Evolutionary conservation across 2,888 invertebrate genomes (phyloP).

Genomic region (Lasioglossum pauxillum): DNA sequence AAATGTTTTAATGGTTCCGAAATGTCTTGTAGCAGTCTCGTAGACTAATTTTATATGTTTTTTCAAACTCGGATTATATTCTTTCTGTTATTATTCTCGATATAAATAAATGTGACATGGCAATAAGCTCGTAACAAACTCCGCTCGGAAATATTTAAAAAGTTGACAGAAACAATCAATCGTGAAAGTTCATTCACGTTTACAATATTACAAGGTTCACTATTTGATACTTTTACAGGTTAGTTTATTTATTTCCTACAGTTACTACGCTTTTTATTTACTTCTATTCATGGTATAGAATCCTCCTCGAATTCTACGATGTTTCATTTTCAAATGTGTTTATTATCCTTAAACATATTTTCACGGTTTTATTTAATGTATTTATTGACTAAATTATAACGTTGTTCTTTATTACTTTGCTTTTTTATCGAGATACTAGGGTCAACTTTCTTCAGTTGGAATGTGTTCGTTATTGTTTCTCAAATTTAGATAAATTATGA

Average conservation of each 20-base stretch:
- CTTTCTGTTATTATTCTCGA: neutral
- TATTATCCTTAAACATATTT: neutral
- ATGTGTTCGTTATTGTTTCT: too few species aligned
- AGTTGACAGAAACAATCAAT: neutral
- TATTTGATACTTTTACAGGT: constrained; percentile 5
- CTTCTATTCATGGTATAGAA: neutral
- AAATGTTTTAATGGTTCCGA: neutral
- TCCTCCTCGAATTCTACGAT: neutral
- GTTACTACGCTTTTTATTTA: neutral
- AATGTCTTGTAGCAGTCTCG: neutral
- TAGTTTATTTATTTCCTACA: constrained; percentile 23
- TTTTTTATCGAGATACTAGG: too few species aligned
- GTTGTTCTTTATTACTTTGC: too few species aligned
- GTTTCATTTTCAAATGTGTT: neutral
- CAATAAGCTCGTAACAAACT: neutral
- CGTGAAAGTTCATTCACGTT: neutral
- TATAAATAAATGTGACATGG: neutral
- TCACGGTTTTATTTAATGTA: neutral
- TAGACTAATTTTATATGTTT: neutral
- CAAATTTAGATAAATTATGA: too few species aligned
- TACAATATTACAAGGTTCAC: neutral
- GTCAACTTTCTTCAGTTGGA: too few species aligned
- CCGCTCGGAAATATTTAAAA: neutral
- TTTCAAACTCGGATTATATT: neutral
- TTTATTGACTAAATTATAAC: neutral